phyloP scores from a whole-genome alignment of 2,888 invertebrate genomes.

The Melanostoma mellinum region DNA sequence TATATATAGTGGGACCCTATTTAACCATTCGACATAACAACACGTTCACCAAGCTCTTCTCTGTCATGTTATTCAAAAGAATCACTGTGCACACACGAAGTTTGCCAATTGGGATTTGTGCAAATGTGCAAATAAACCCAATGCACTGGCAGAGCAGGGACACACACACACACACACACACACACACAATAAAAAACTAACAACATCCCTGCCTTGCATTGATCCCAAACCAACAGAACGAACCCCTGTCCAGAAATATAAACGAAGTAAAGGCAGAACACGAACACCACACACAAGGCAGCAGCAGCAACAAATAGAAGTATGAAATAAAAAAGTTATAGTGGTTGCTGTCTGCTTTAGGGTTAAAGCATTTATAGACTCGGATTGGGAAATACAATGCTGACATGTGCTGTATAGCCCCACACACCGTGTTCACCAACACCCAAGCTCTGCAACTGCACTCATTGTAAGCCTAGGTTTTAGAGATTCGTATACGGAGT shows the following conservation, averaged over 20 bases:
- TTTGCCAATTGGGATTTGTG: constrained; percentile 70
- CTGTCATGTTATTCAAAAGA: constrained; percentile 55
- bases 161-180: constrained; percentile 41
- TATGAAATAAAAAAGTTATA: constrained; percentile 28
- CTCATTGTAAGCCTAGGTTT: constrained; percentile 25
- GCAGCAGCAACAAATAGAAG: background rate
- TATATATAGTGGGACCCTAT: background rate
- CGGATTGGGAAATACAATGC: constrained; percentile 52
- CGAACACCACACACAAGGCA: background rate
- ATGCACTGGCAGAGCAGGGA: constrained; percentile 32
- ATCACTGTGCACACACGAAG: constrained; percentile 61
- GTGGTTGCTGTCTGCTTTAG: constrained; percentile 51
- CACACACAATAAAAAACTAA: constrained; percentile 13
- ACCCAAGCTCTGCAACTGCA: constrained; percentile 10
- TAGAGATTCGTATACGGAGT: background rate
- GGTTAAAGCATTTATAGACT: constrained; percentile 62
- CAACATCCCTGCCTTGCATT: constrained; percentile 30
- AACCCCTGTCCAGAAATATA: background rate
- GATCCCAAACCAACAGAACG: background rate
- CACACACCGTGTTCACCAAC: constrained; percentile 15
- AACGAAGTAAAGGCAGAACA: constrained; percentile 9
- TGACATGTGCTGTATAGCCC: constrained; percentile 50
- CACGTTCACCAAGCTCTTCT: constrained; percentile 4
- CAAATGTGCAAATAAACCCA: constrained; percentile 68
- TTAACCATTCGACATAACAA: constrained; percentile 14